Evolutionary conservation across 2,113 vertebrate genomes (phyloP).

Genomic region (Alces alces): DNA sequence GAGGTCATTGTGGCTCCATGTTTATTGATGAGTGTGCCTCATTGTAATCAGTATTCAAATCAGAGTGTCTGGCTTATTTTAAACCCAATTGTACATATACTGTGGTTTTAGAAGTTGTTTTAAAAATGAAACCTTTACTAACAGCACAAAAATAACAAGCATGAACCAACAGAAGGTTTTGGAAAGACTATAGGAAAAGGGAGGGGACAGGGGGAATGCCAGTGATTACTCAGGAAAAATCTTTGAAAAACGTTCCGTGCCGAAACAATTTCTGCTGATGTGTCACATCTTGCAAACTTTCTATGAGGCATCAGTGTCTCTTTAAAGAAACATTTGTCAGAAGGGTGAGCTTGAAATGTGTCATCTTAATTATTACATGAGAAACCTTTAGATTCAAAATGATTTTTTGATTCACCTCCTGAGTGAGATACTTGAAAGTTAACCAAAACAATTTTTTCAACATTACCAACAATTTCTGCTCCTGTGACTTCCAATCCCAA

Average conservation of each 20-base stretch:
- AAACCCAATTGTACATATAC: constrained; percentile 57
- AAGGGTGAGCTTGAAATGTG: constrained; percentile 57
- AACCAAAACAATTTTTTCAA: constrained; percentile 46
- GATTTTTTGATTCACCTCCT: constrained; percentile 61
- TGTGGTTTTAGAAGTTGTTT: constrained; percentile 51
- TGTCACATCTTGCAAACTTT: constrained; percentile 54
- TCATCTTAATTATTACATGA: constrained; percentile 72
- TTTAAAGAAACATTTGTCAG: constrained; percentile 69
- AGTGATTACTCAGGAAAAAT: constrained; percentile 70
- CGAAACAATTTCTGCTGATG: constrained; percentile 70
- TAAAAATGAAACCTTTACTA: constrained; percentile 57
- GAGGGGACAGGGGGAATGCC: not conserved
- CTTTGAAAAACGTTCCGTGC: constrained; percentile 51
- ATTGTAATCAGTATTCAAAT: constrained; percentile 67
- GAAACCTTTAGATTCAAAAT: constrained; percentile 59
- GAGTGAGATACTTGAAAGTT: constrained; percentile 54
- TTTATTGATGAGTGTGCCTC: constrained; percentile 59
- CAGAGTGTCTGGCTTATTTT: constrained; percentile 59
- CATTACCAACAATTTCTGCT: constrained; percentile 57
- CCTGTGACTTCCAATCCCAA: constrained; percentile 56
- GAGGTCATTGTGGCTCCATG: constrained; percentile 52
- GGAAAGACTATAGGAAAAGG: constrained; percentile 33
- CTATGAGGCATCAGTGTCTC: constrained; percentile 60
- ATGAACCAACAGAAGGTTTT: constrained; percentile 51
- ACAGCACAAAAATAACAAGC: constrained; percentile 38